A percentile compares a stretch with the other conserved stretches of the same genome.
Evolutionary conservation across 2,888 invertebrate genomes (phyloP).

Genomic region (Limenitis arthemis): DNA sequence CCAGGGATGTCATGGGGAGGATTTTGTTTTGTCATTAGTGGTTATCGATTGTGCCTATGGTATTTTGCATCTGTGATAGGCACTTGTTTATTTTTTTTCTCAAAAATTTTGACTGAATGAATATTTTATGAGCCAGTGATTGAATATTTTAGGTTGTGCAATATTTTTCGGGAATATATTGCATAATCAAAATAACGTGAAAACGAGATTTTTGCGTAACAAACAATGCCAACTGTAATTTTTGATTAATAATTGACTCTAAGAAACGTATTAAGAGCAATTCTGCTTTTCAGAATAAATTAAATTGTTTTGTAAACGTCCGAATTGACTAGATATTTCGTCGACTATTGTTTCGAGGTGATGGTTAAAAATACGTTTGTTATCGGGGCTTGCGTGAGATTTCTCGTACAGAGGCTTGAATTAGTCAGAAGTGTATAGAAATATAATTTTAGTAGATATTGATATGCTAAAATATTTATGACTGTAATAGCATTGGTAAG

Average conservation of each 20-base stretch:
- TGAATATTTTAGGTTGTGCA: too few relatives aligned
- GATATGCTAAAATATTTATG: too few relatives aligned
- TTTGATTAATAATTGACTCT: too few relatives aligned
- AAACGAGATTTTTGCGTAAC: too few relatives aligned
- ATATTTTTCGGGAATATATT: too few relatives aligned
- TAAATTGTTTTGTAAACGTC: not conserved
- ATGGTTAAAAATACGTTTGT: conserved; percentile 5
- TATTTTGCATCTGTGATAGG: not conserved
- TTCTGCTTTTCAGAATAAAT: not conserved
- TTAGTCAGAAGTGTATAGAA: conserved; percentile 1
- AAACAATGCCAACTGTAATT: too few relatives aligned
- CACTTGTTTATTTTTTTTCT: not conserved
- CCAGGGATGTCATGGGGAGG: not conserved
- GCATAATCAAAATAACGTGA: too few relatives aligned
- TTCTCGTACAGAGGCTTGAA: conserved; percentile 15
- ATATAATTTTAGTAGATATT: too few relatives aligned
- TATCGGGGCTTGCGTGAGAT: conserved; percentile 19
- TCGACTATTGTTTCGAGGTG: conserved; percentile 1
- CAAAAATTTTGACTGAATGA: not conserved
- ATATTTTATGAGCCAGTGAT: too few relatives aligned
- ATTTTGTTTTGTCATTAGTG: not conserved
- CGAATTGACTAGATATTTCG: conserved; percentile 4
- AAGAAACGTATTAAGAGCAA: too few relatives aligned
- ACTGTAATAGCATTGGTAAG: too few relatives aligned
- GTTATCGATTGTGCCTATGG: too few relatives aligned